Evolutionary conservation across 2,888 invertebrate species (phyloP), one percentile per base, ranked within the genome.

Genomic region (Bellardia bayeri): DNA sequence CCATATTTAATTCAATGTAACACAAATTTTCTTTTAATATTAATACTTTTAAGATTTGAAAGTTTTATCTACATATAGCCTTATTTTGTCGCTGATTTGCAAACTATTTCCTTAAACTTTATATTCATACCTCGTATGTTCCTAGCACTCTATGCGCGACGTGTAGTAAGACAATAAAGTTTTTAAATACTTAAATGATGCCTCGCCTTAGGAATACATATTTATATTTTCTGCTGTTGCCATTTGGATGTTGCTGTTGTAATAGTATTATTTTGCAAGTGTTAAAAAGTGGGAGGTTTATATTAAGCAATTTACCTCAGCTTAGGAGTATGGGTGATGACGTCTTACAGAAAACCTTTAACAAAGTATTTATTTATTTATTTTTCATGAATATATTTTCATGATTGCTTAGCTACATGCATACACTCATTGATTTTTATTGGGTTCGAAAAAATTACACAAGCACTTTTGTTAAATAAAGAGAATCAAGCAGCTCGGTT

Each of bases 261-360:
- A n/a, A 51, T 51, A n/a, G 51, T 51, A 51, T 51, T 51, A 51
- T 58, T 58, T 30, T 30, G 58, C 33, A 68, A 68, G 33, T 68
- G 33, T 14, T 2, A 51, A 33, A 68, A 49, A 5, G 68, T 16
- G 40, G 49, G 68, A 68, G 68, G 68, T 51, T 68, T 33, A 4
- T 68, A n/a, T 68, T 68, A 51, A 51, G 51, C 51, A n/a, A 51
- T 51, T 51, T 51, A 14, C 33, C 2, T 14, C 11, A 33, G 49
- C 13, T 68, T 7, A 68, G 9, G 16, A 54, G 16, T 16, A 54
- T 1, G 6, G 16, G n/a, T 5, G 16, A 16, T 0, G 8, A 11
- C 13, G 2, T 30, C 23, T 58, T 58, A 23, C 30, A 58, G 4
- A 9, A 58, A 13, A 58, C 23, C 23, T 30, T 58, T 30, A 30